Evolutionary conservation across 2,888 invertebrate species (phyloP), one percentile per base, ranked within the genome.

Genomic region (Acholoe squamosa): DNA sequence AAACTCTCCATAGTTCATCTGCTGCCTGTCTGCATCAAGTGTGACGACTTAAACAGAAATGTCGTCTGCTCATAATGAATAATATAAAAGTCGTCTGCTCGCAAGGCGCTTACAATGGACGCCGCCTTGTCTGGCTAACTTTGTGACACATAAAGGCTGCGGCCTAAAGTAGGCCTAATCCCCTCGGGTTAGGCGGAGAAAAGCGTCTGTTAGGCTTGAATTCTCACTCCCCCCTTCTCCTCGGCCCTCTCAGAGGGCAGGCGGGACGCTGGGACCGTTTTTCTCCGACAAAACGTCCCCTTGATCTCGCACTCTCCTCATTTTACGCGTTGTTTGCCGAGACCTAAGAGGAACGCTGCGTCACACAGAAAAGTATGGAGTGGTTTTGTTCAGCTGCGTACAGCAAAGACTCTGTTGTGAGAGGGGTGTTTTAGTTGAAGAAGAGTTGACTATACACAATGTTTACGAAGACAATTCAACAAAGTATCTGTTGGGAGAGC

Each of bases 241-340:
- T 19, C 19, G 7, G 5, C 3, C 19, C 61, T 3, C n/a, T 19
- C 61, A 61, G 61, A 14, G 43, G 22, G 43, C 33, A 22, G 80
- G 43, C 1, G 34, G 12, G 34, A 80, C 25, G 33, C 43, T 80
- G 31, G 3, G 43, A 10, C 34, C 80, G 33, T 34, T 80, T 34
- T 34, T 80, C 80, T 43, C 25, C 34, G 80, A 80, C 80, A 33
- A 80, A 80, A 80, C 34, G 80, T 16, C 34, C 80, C 43, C 80
- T 80, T 80, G 80, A 80, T 80, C 80, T 80, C 80, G 16, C 28
- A 10, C 34, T 43, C 80, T 33, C 80, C 43, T 43, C 80, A 80
- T 43, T 80, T 80, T 43, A 80, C 80, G 80, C 80, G 80, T 76
- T 76, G 76, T 76, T 76, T 76, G 76, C 28, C 25, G 76, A 76